Evolutionary conservation across 2,888 invertebrate genomes (phyloP).

Genomic region (Aporophyla nigra): DNA sequence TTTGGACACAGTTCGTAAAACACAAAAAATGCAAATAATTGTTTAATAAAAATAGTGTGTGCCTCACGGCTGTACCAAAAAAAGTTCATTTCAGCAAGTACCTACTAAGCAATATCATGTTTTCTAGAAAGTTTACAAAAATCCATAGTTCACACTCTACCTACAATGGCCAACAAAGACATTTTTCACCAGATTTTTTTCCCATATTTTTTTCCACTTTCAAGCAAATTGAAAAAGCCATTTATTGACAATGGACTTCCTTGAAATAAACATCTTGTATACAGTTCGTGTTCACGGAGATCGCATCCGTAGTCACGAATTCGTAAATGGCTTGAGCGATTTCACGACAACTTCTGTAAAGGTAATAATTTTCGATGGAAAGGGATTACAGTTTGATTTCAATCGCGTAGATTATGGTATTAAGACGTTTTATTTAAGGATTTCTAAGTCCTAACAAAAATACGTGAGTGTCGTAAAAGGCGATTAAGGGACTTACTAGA

Average conservation of each 20-base stretch:
- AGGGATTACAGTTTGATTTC: neutral
- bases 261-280: slow-evolving; percentile 36
- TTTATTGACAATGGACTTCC: slow-evolving; percentile 14
- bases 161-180: slow-evolving; percentile 24
- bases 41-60: too few species aligned
- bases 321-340: slow-evolving; percentile 9
- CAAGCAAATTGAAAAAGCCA: neutral
- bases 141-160: neutral
- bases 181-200: neutral
- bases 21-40: too few species aligned
- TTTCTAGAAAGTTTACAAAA: slow-evolving; percentile 17
- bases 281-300: slow-evolving; percentile 40
- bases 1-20: too few species aligned
- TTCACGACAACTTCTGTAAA: slow-evolving; percentile 40
- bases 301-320: slow-evolving; percentile 45
- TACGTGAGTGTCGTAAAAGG: too few species aligned
- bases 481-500: too few species aligned
- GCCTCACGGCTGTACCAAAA: too few species aligned
- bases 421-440: too few species aligned
- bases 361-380: neutral
- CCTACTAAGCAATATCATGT: neutral
- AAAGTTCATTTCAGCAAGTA: too few species aligned
- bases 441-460: too few species aligned
- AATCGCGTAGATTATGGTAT: neutral
- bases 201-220: slow-evolving; percentile 19